Conservation (phyloP, 2,888 invertebrate genomes). For the Cantharis lateralis region DNA sequence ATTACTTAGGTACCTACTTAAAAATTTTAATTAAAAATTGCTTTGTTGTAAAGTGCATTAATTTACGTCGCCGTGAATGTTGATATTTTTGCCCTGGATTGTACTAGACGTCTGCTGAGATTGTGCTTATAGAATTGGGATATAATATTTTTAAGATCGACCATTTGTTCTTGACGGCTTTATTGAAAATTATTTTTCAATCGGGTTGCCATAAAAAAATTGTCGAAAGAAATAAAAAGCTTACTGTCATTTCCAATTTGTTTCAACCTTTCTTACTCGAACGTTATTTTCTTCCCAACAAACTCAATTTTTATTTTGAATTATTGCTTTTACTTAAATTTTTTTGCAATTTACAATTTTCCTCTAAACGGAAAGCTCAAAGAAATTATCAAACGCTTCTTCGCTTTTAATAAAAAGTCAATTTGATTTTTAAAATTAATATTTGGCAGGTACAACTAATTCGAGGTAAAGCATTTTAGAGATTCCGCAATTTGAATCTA, state of each 20-base stretch:
- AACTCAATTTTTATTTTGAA: constrained; percentile 3
- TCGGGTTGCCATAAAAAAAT: constrained; percentile 42
- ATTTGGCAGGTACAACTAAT: too few relatives aligned
- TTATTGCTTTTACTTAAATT: background rate
- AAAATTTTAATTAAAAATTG: background rate
- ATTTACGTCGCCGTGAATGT: background rate
- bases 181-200: constrained; percentile 52
- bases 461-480: too few relatives aligned
- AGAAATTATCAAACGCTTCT: background rate
- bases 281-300: constrained; percentile 13
- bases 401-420: background rate
- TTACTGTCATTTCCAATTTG: constrained; percentile 50
- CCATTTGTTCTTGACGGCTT: constrained; percentile 50
- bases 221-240: constrained; percentile 44
- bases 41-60: background rate
- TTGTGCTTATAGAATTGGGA: constrained; percentile 42
- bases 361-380: background rate
- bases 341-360: background rate
- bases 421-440: background rate
- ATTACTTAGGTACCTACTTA: background rate
- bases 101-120: constrained; percentile 23
- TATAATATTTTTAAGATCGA: constrained; percentile 46
- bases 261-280: constrained; percentile 35
- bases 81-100: background rate
- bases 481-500: too few relatives aligned